Conservation (phyloP, 2,888 invertebrate genomes). For the Calliphora vomitoria region DNA sequence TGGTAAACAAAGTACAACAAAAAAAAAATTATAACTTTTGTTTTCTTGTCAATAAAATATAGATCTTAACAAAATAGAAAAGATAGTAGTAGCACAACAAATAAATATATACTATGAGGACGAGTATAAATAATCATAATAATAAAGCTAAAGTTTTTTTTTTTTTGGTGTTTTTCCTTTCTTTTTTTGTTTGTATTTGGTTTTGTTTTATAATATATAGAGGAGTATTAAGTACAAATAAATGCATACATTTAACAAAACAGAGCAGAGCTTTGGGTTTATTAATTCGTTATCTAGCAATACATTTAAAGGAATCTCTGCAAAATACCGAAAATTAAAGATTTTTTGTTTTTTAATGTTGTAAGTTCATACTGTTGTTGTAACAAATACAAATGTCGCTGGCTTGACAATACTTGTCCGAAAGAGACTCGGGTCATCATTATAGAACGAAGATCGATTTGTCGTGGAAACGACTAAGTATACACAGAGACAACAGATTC, state of each 20-base stretch:
- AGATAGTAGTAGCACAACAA: conserved; percentile 28
- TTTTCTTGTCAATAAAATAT: conserved; percentile 59
- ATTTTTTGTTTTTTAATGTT: no score
- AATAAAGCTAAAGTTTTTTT: conserved; percentile 47
- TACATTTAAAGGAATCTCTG: background rate
- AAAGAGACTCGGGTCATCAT: no score
- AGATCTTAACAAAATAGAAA: conserved; percentile 51
- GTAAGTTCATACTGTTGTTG: no score
- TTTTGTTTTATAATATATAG: no score
- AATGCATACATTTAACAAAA: background rate
- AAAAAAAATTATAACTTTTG: conserved; percentile 13
- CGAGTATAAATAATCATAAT: conserved; percentile 22
- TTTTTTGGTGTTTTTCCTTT: background rate
- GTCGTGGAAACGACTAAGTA: no score
- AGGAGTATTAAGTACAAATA: conserved; percentile 11
- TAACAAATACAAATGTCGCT: no score
- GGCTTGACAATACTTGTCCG: no score
- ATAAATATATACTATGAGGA: conserved; percentile 3
- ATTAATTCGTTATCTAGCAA: background rate
- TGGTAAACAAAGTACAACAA: conserved; percentile 7
- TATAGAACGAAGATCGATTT: no score
- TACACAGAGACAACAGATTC: no score
- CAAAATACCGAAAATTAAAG: no score
- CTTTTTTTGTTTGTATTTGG: background rate
- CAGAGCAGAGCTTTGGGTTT: conserved; percentile 27